Base-by-base conservation (phyloP, 2,113 vertebrate species). In the Herpetotheres cachinnans region DNA sequence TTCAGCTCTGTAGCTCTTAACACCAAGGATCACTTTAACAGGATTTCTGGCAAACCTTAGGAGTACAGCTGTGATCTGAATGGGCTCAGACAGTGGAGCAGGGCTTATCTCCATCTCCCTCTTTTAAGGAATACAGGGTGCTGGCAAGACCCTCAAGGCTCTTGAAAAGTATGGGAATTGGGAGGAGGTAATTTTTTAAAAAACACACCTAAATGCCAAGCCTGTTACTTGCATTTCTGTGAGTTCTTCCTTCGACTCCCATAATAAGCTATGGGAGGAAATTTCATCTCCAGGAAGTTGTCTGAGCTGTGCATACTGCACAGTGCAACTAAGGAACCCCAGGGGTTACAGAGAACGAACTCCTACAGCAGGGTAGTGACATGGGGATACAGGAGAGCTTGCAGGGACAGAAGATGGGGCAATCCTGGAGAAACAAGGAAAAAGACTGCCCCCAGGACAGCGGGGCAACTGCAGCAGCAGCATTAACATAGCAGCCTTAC, bases 271-370 rank as follows among this genome's bases (percentile, higher is more conserved):
- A 14, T 27, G 22, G 19, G 21, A 69, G 34, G 38, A 69, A 88
- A 82, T 14, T 26, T 9, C 7, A 40, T 34, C 30, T 80, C 34
- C 13, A 9, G 27, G 32, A 78, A 82, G 30, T 0, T 62, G 11
- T 56, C 22, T 1, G 7, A 76, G 25, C 19, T 85, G 16, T 54
- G 19, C 32, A 25, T 40, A 59, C 34, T 86, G 40, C 15, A 72
- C 34, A 84, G 18, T 4, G 42, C 26, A 67, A 32, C 21, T 74
- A 21, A 72, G 56, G 47, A 92, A 26, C 25, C 11, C 13, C 3
- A 3, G 15, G 11, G 7, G 3, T 50, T 74, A 29, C 0, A 0
- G 16, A 73, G 4, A 32, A 29, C 19, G 78, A 67, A 38, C 2
- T 69, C 26, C 26, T 77, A 74, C 59, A 74, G 25, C 32, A 46